Base-by-base conservation (phyloP, 2,888 invertebrate species). In the Napeogenes inachia region DNA sequence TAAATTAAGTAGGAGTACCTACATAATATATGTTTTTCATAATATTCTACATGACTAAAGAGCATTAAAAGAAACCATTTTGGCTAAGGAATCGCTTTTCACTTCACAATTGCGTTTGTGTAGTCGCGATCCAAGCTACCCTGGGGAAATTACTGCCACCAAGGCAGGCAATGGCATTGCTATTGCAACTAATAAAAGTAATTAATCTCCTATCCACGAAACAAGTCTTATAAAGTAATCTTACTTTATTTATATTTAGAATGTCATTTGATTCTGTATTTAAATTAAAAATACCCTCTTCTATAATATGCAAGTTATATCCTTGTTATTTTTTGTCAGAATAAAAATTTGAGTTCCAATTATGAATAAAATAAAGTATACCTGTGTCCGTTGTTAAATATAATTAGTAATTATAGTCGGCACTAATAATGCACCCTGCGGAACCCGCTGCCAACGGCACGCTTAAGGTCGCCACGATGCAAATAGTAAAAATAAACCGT, bases 111-210 rank as follows among this genome's bases (percentile, higher is more conserved):
- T 73, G 64, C 67, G 56, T 58, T 67, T 68, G 64, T 59, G 56
- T 55, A 60, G 59, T 63, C 65, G 71, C 68, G 66, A 65, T 68
- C 66, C 65, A 64, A 78, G 77, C 73, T 74, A 78, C 84, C 80
- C 83, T 68, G 69, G 85, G 85, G 83, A 86, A 86, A 85, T 85
- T 80, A 82, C 77, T 75, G 76, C 76, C 79, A 77, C 77, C 80
- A 59, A 21, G 21, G 21, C 21, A 62, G 30, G 61, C 64, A 63
- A 63, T 75, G 77, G 76, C 78, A 77, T 77, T 81, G 79, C 77
- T 76, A 70, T 67, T 71, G 73, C 73, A 75, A 71, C 75, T 78
- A 77, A 77, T 78, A 80, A 82, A 81, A 78, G 75, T 80, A 82
- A 84, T 84, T 85, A 82, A 79, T 78, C 81, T 80, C 35, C 59